A percentile compares a stretch with the other conserved stretches of the same genome.
phyloP scores from a whole-genome alignment of 2,888 invertebrate species.

The Myopa testacea region DNA sequence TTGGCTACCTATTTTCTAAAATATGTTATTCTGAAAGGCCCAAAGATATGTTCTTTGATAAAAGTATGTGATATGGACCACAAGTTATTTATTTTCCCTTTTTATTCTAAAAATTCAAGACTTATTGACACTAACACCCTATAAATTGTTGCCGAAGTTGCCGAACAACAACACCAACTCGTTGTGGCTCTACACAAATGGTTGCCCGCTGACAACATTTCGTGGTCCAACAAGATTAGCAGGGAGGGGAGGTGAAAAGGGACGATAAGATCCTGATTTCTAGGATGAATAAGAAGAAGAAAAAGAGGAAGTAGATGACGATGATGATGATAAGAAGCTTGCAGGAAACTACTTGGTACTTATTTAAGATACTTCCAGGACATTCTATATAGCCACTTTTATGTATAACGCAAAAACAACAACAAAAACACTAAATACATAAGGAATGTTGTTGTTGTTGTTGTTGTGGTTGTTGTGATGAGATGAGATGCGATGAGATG shows the following conservation, averaged over 20 bases:
- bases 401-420: not conserved
- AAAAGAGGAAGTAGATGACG: not conserved
- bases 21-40: too few relatives aligned
- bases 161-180: slow-evolving; percentile 44
- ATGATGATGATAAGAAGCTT: too few relatives aligned
- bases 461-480: too few relatives aligned
- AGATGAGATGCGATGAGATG: not conserved
- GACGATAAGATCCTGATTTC: not conserved
- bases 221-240: slow-evolving; percentile 53
- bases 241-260: not conserved
- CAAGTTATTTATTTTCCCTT: too few relatives aligned
- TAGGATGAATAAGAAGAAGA: not conserved
- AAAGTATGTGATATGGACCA: too few relatives aligned
- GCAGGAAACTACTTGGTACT: not conserved
- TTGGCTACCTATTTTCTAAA: too few relatives aligned
- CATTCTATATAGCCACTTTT: not conserved
- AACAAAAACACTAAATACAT: not conserved
- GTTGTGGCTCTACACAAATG: slow-evolving; percentile 54
- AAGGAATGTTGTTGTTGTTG: not conserved
- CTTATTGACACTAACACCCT: too few relatives aligned
- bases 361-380: not conserved
- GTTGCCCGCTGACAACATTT: slow-evolving; percentile 55
- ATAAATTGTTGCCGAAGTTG: too few relatives aligned
- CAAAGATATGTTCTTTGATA: too few relatives aligned
- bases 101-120: too few relatives aligned